Base-by-base conservation (phyloP, 2,888 invertebrate species). In the Caenorhabditis sp. region DNA sequence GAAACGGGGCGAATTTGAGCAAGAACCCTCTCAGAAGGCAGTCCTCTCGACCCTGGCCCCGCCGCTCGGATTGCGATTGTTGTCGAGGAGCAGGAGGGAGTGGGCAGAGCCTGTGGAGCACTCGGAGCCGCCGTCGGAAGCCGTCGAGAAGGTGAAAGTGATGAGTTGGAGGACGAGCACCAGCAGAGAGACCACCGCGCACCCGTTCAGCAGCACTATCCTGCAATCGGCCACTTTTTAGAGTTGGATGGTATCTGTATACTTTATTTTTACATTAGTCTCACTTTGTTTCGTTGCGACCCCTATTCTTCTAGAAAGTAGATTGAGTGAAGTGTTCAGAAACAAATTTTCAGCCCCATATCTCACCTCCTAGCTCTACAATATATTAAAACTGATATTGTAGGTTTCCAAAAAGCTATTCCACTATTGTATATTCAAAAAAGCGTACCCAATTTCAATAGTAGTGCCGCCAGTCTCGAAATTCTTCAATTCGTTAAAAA, bases 151-250 rank as follows among this genome's bases (percentile, higher is more conserved):
- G 26, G 58, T 20, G 24, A 75, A 74, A 27, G 73, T 45, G 41
- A 71, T 56, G 22, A 75, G 24, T 58, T 80, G 80, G 27, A 71
- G 71, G 50, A 70, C 59, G 17, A 80, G 53, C 5, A 80, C 37
- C 2, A 72, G 22, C 13, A 70, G 55, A 6, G 74, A 56, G 15
- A 55, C 74, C 15, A 74, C 55, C 2, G 77, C 65, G 15, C 77
- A 73, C 39, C 74, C 61, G 58, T 80, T 78, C 7, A 80, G 50
- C 1, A 80, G 55, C 6, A 78, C 66, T 41, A 80, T 76, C 46
- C 80, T 80, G 80, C 9, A 79, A 73, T 30, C 30, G 6, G 5
- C 9, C 30, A 30, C 30, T 30, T 30, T 30, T 30, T 13, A 35
- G 35, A 2, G 9, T 35, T 35, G 35, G 15, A 39, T 15, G n/a